Evolutionary conservation across 2,797 vertebrate species (phyloP), one percentile per base, ranked within the genome.

Genomic region (Halcyon badia): DNA sequence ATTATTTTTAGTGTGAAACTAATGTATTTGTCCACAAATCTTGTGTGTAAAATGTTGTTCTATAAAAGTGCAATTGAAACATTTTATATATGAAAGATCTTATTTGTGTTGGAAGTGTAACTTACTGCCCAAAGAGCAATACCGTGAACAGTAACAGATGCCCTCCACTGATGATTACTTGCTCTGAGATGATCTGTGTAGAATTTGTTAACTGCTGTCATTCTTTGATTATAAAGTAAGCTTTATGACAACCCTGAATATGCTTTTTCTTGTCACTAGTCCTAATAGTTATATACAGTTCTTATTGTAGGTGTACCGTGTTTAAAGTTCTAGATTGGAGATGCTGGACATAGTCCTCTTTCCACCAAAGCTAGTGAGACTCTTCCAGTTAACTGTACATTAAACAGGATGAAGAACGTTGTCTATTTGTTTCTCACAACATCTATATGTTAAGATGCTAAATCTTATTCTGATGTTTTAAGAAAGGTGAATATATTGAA

Each of bases 241-340:
- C 35, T 94, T 90, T 79, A 3, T 69, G 30, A 71, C 5, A 42
- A 11, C 15, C 12, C 54, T 71, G 21, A 46, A 10, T 30, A n/a
- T 3, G 4, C 31, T 81, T 81, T 79, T 5, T 68, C 17, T 70
- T 58, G 39, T 75, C 58, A 58, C 46, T 22, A 31, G 31, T 71
- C 54, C 68, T 62, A 21, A 19, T 11, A 62, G 22, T 84, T 76
- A 11, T 5, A 8, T 62, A 37, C 16, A 12, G 14, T 69, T 95
- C 58, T 76, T 3, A 1, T 17, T 62, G 31, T 30, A 57, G 2
- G 10, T 37, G 1, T 65, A 41, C 24, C 4, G 4, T 26, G 14
- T 88, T 62, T 72, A 16, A 31, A 90, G 30, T 35, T 73, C 10
- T 57, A 0, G 7, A 5, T 1, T 48, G 31, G 18, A 83, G 41